Conservation (phyloP, 2,888 invertebrate genomes). For the Harpagoxenus sublaevis region DNA sequence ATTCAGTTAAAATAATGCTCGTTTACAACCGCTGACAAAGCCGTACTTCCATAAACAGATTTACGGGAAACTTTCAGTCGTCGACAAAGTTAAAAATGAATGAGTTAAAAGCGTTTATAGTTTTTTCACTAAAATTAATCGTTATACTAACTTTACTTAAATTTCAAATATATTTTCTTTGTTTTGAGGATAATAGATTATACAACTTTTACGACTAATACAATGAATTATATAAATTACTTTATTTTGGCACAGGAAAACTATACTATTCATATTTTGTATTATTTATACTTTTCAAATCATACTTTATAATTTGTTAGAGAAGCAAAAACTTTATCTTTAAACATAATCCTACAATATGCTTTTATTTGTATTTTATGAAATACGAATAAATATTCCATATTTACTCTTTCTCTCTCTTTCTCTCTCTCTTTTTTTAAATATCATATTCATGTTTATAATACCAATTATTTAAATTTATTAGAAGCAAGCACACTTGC, state of each 20-base stretch:
- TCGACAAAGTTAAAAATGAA: background rate
- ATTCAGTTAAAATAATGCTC: constrained; percentile 28
- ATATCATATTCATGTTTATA: background rate
- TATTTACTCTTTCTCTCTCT: background rate
- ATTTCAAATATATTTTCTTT: constrained; percentile 2
- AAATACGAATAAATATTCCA: background rate
- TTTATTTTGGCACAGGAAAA: background rate
- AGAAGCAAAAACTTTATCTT: background rate
- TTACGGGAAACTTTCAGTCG: constrained; percentile 16
- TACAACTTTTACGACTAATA: background rate
- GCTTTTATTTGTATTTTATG: background rate
- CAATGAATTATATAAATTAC: background rate
- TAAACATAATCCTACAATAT: background rate
- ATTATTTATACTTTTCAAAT: background rate
- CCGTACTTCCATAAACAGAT: constrained; percentile 21
- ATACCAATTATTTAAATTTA: background rate
- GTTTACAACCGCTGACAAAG: background rate
- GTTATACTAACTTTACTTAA: background rate
- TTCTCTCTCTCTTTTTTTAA: background rate
- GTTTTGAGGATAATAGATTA: background rate
- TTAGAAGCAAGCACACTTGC: background rate
- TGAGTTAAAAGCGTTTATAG: constrained; percentile 1
- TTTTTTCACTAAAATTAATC: constrained; percentile 13
- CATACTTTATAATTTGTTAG: background rate
- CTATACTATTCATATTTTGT: background rate